Evolutionary conservation across 2,797 vertebrate genomes (phyloP), one percentile per base, ranked within the genome.

Genomic region (Fundulus diaphanus): DNA sequence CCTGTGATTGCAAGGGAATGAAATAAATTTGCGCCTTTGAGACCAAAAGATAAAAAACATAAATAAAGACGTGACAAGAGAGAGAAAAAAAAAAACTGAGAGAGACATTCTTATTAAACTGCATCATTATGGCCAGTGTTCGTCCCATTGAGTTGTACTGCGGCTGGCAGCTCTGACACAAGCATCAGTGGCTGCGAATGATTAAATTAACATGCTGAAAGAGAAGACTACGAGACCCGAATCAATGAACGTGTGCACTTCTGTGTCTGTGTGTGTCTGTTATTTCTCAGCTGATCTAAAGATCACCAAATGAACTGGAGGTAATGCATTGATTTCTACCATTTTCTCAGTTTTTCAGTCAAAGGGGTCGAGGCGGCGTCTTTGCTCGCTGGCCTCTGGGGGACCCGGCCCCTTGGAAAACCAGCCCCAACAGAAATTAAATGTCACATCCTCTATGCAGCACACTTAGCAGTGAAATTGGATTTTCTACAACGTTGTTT

Each of bases 391-490:
- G 87, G 84, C 66, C 74, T 81, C 77, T 78, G 68, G 84, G 68
- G 86, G 69, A 75, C 49, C 24, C 37, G 77, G 56, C 69, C 70
- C 74, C 56, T 63, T 57, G 79, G 81, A 85, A 83, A 91, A 79
- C 57, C 48, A 76, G 76, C 85, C 85, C 87, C 76, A 85, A 78
- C 89, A 89, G 88, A 90, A 91, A 92, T 93, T 81, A 90, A 90
- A 91, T 92, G 91, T 90, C 90, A 89, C 88, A 87, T 90, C 77
- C 85, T 84, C 84, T 78, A 82, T 77, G 83, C 72, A 77, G 88
- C 87, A 88, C 90, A 82, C 85, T 92, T 91, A 94, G 81, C 88
- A 88, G 78, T 77, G 78, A 82, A 90, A 94, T 90, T 92, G 91
- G 86, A 92, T 94, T 92, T 76, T 87, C 82, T 76, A 61, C 63